These are phyloP conservation scores for Acrobasis suavella DNA, from an alignment of 2,888 invertebrate genomes.

Conservation along the genomic window DNA sequence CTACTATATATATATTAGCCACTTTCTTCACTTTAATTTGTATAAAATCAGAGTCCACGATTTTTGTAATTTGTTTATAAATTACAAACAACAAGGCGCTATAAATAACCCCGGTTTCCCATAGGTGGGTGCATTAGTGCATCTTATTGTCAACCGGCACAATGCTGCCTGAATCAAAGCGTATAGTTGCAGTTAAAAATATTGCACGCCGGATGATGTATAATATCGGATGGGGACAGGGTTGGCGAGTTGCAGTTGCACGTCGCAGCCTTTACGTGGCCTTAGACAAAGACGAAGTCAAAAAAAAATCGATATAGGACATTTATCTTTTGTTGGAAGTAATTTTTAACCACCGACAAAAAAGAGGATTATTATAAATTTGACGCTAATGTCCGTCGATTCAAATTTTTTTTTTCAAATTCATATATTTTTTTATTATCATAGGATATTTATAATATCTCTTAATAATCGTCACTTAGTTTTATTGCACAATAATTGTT, in stretches of 20 bases:
- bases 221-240: conserved; percentile 36
- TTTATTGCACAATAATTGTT: too few species aligned
- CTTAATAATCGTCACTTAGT: too few species aligned
- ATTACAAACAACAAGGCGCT: conserved; percentile 17
- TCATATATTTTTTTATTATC: too few species aligned
- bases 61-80: conserved; percentile 1
- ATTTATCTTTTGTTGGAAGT: too few species aligned
- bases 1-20: not conserved
- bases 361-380: too few species aligned
- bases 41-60: not conserved
- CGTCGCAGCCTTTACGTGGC: too few species aligned
- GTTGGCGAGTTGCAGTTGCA: conserved; percentile 34
- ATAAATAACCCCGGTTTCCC: conserved; percentile 20
- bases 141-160: conserved; percentile 61
- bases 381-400: too few species aligned
- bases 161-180: conserved; percentile 73
- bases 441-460: too few species aligned
- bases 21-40: not conserved
- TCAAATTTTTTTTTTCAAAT: too few species aligned
- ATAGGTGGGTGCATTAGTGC: conserved; percentile 50
- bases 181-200: conserved; percentile 72
- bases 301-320: too few species aligned
- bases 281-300: too few species aligned
- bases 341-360: too few species aligned
- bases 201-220: conserved; percentile 56